A percentile compares a stretch with the other conserved stretches of the same genome.
phyloP scores from a whole-genome alignment of 2,888 invertebrate species.

The Conomelus anceps region DNA sequence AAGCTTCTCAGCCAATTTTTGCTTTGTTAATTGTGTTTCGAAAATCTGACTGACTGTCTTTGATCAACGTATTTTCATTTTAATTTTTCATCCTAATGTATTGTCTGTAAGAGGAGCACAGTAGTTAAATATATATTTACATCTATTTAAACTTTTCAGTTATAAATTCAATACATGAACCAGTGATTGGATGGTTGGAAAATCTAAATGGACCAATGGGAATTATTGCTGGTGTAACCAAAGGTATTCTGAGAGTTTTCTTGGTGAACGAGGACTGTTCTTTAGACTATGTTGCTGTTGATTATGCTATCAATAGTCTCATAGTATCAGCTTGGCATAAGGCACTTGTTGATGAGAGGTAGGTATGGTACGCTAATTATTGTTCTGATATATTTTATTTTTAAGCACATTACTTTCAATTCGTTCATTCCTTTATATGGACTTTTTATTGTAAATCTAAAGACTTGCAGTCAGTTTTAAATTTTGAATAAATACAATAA shows the following conservation, averaged over 20 bases:
- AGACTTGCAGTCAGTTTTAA: too few relatives aligned
- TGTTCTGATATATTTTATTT: neutral
- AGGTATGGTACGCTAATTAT: slow-evolving; percentile 13
- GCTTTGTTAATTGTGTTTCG: too few relatives aligned
- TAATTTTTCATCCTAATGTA: too few relatives aligned
- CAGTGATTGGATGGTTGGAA: slow-evolving; percentile 45
- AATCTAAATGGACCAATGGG: slow-evolving; percentile 45
- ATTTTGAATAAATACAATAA: too few relatives aligned
- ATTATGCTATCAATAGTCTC: slow-evolving; percentile 31
- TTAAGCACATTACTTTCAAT: neutral
- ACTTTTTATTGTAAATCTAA: neutral
- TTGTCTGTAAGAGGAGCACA: too few relatives aligned
- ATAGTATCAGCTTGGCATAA: slow-evolving; percentile 31
- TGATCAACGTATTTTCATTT: too few relatives aligned
- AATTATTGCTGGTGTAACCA: slow-evolving; percentile 25
- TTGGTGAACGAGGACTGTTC: slow-evolving; percentile 9
- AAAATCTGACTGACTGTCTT: too few relatives aligned
- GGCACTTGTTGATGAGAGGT: slow-evolving; percentile 18
- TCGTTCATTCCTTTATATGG: too few relatives aligned
- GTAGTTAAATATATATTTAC: too few relatives aligned
- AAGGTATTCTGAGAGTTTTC: slow-evolving; percentile 30
- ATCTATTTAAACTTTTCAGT: slow-evolving; percentile 34
- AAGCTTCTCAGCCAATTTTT: too few relatives aligned
- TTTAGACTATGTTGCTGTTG: slow-evolving; percentile 31
- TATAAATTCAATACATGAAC: slow-evolving; percentile 41